A percentile compares a stretch with the other conserved stretches of the same genome.
phyloP scores from a whole-genome alignment of 2,797 vertebrate species.

The Microctenopoma stevenorrisi region DNA sequence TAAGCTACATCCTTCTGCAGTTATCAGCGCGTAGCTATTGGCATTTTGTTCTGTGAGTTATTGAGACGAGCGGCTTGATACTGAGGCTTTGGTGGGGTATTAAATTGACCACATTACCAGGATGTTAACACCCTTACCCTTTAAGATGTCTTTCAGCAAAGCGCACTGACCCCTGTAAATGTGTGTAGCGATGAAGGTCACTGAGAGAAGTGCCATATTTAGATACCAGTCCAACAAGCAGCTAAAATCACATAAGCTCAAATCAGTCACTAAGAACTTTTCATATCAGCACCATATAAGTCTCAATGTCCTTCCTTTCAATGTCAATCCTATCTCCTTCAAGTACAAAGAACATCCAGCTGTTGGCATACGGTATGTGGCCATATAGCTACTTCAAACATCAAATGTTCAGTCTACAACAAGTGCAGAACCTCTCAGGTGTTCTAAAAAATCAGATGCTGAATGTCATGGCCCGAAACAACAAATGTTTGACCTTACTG shows the following conservation, averaged over 20 bases:
- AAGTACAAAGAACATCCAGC: slow-evolving; percentile 35
- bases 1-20: slow-evolving; percentile 81
- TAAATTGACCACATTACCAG: slow-evolving; percentile 73
- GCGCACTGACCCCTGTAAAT: slow-evolving; percentile 5
- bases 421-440: slow-evolving; percentile 18
- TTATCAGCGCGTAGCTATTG: slow-evolving; percentile 77
- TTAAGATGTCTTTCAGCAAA: slow-evolving; percentile 36
- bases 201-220: slow-evolving; percentile 11
- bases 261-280: not conserved
- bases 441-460: slow-evolving; percentile 44
- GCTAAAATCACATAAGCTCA: slow-evolving; percentile 1
- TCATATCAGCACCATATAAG: not conserved
- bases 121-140: slow-evolving; percentile 54
- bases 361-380: slow-evolving; percentile 13
- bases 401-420: slow-evolving; percentile 3
- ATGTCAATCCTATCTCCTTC: slow-evolving; percentile 1
- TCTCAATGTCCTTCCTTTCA: slow-evolving; percentile 3
- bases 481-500: slow-evolving; percentile 35
- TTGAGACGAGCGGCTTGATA: slow-evolving; percentile 74
- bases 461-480: slow-evolving; percentile 40
- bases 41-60: slow-evolving; percentile 74
- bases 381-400: slow-evolving; percentile 8
- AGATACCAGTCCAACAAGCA: slow-evolving; percentile 4
- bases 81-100: slow-evolving; percentile 63
- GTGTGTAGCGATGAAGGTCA: slow-evolving; percentile 16